Evolutionary conservation across 2,797 vertebrate genomes (phyloP).

Genomic region (Peromyscus nudipes): DNA sequence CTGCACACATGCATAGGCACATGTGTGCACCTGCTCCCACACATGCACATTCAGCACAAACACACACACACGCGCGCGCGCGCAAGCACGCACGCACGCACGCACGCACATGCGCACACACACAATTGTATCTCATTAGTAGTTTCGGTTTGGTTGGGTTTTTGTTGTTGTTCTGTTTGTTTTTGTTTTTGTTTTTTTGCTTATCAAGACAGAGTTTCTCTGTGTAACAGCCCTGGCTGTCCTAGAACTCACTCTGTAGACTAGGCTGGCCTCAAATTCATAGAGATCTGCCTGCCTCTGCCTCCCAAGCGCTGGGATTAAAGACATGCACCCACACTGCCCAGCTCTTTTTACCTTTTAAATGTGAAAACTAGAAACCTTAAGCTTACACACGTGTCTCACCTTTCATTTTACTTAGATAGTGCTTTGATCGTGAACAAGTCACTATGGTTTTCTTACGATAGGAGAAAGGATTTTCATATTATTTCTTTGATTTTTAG

Average conservation of each 20-base stretch:
- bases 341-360: not conserved
- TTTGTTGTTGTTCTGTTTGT: no score
- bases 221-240: not conserved
- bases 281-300: not conserved
- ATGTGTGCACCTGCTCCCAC: not conserved
- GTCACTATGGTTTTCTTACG: slow-evolving; percentile 10
- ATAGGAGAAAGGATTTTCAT: not conserved
- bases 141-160: not conserved
- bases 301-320: not conserved
- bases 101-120: not conserved
- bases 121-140: not conserved
- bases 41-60: not conserved
- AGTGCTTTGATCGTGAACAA: not conserved
- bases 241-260: not conserved
- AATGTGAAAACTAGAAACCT: slow-evolving; percentile 25
- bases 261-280: not conserved
- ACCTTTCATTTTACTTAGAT: slow-evolving; percentile 16
- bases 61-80: not conserved
- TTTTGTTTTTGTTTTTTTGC: not conserved
- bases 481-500: not conserved
- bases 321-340: not conserved
- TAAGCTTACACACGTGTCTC: not conserved
- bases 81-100: not conserved
- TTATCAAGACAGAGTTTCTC: not conserved
- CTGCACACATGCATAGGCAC: not conserved